These are phyloP conservation scores for Coregonus suidteri DNA, from an alignment of 2,797 vertebrate species.

Conservation along the genomic window DNA sequence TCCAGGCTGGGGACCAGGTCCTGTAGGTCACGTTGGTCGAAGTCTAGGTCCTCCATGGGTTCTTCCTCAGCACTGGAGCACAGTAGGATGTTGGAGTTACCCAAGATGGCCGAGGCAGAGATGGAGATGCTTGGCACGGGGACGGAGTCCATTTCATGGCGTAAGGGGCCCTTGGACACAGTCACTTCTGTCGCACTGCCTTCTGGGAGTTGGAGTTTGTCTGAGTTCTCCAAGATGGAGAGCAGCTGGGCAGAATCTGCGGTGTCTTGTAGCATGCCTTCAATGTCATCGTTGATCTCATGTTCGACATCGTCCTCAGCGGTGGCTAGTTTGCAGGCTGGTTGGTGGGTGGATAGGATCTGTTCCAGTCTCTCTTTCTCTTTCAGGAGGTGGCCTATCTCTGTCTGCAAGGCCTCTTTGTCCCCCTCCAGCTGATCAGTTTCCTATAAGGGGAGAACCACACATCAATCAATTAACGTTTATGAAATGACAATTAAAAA, in stretches of 20 bases:
- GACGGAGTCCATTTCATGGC: constrained; percentile 69
- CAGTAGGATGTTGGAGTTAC: constrained; percentile 79
- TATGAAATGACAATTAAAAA: neutral
- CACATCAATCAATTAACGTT: neutral
- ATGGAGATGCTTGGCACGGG: constrained; percentile 49
- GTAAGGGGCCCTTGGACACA: constrained; percentile 47
- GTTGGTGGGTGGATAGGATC: constrained; percentile 85
- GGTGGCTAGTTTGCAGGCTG: constrained; percentile 82
- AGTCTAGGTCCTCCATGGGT: constrained; percentile 59
- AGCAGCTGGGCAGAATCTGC: constrained; percentile 60
- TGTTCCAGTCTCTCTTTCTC: constrained; percentile 94
- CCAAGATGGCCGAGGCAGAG: constrained; percentile 69
- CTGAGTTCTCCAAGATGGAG: constrained; percentile 58
- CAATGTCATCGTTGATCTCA: constrained; percentile 71
- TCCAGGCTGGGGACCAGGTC: constrained; percentile 74
- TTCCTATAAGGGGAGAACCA: constrained; percentile 73
- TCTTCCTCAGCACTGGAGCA: constrained; percentile 78
- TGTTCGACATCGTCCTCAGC: constrained; percentile 51
- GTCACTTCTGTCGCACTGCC: constrained; percentile 16
- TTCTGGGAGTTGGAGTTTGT: constrained; percentile 49
- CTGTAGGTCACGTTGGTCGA: constrained; percentile 63
- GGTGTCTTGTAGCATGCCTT: constrained; percentile 80
- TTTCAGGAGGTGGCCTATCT: constrained; percentile 89
- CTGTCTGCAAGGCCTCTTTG: constrained; percentile 85
- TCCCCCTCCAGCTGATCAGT: constrained; percentile 91